A percentile compares a stretch with the other conserved stretches of the same genome.
Evolutionary conservation across 1,140 invertebrate genomes (phyloP).

Genomic region (Chionoecetes opilio): DNA sequence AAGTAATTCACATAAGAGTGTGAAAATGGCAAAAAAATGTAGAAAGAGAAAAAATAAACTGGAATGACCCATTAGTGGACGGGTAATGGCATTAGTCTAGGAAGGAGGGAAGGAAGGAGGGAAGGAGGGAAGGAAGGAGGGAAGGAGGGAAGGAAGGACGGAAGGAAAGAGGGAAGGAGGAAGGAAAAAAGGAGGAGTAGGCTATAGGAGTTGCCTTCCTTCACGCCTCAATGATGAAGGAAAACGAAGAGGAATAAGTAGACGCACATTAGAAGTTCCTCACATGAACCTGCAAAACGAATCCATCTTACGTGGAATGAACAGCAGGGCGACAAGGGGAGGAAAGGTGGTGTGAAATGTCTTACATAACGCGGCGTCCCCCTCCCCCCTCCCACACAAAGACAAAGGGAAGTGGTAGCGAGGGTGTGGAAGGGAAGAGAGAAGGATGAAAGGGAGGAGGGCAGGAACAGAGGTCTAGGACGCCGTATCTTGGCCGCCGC

Average conservation of each 20-base stretch:
- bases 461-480: neutral
- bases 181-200: neutral
- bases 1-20: no score
- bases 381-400: no score
- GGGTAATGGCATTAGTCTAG: neutral
- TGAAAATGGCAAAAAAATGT: neutral
- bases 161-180: neutral
- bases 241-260: neutral
- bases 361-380: no score
- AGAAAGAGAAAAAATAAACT: neutral
- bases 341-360: no score
- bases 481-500: neutral
- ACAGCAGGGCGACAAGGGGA: neutral
- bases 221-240: slow-evolving; percentile 1
- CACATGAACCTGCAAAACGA: neutral
- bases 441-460: neutral
- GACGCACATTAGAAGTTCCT: neutral
- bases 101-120: neutral
- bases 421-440: neutral
- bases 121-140: neutral
- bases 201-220: neutral
- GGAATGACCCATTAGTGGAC: neutral
- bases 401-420: no score
- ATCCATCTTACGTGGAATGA: neutral
- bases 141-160: no score